Percentiles rank a stretch among this genome's conserved stretches.
Evolutionary conservation across 2,888 invertebrate genomes (phyloP).

Genomic region (Nymphalis polychloros): DNA sequence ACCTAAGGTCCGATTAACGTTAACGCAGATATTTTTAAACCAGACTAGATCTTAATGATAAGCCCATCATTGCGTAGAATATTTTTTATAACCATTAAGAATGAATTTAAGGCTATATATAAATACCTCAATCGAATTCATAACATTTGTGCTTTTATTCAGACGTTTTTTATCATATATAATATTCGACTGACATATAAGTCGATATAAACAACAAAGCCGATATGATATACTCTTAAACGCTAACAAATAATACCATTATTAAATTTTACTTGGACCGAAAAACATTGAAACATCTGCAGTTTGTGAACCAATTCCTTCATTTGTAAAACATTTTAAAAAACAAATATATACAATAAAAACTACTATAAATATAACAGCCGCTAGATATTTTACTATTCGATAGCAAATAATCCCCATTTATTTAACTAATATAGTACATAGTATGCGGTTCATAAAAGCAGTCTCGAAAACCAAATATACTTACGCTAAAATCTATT

Average conservation of each 20-base stretch:
- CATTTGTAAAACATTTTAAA: conserved; percentile 45
- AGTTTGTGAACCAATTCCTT: conserved; percentile 46
- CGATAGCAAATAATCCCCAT: conserved; percentile 66
- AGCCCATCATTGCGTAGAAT: not conserved
- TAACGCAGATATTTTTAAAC: not conserved
- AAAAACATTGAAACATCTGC: conserved; percentile 43
- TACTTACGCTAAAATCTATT: conserved; percentile 24
- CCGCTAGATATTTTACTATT: conserved; percentile 76
- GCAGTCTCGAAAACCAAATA: conserved; percentile 66
- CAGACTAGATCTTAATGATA: not conserved
- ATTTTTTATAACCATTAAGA: not conserved
- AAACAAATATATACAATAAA: conserved; percentile 77
- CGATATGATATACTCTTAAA: conserved; percentile 11
- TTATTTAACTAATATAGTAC: conserved; percentile 59
- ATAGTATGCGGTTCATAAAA: conserved; percentile 66
- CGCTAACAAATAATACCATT: conserved; percentile 16
- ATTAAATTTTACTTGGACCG: conserved; percentile 27
- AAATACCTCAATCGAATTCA: not conserved
- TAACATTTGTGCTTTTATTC: conserved; percentile 5
- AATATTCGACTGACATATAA: not conserved
- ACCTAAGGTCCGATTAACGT: not conserved
- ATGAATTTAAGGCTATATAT: not conserved
- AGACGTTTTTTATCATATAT: not conserved
- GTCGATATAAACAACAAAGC: conserved; percentile 6
- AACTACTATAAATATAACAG: conserved; percentile 78